Evolutionary conservation across 2,888 invertebrate genomes (phyloP).

Genomic region (Aspidiotus rigidus): DNA sequence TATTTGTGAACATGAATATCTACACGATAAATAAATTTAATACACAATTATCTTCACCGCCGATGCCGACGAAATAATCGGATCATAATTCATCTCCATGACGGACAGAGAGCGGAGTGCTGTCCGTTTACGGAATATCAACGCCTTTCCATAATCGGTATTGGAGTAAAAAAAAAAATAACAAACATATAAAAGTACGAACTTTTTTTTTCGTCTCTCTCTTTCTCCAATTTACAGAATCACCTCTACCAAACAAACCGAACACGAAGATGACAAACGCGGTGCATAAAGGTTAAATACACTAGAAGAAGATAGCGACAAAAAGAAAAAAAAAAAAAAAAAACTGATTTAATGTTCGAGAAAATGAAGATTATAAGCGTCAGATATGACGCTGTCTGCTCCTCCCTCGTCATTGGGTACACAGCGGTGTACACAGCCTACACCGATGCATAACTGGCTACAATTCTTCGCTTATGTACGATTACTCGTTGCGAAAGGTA

Average conservation of each 20-base stretch:
- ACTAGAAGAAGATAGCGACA: background rate
- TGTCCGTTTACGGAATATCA: slow-evolving; percentile 14
- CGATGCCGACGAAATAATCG: slow-evolving; percentile 11
- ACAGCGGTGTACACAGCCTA: background rate
- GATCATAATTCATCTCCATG: slow-evolving; percentile 12
- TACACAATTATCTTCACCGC: slow-evolving; percentile 3
- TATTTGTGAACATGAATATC: background rate
- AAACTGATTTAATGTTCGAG: background rate
- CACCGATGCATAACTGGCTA: background rate
- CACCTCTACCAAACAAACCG: background rate
- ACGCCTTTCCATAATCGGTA: slow-evolving; percentile 13
- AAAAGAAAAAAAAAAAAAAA: background rate
- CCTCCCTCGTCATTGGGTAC: background rate
- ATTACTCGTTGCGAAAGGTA: slow-evolving; percentile 5
- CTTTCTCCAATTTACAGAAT: slow-evolving; percentile 1
- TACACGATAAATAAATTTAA: background rate
- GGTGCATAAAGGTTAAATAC: slow-evolving; percentile 2
- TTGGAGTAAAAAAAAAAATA: slow-evolving; percentile 1
- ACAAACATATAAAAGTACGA: background rate
- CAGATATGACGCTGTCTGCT: slow-evolving; percentile 18
- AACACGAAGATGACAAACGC: slow-evolving; percentile 10
- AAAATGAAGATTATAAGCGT: slow-evolving; percentile 10
- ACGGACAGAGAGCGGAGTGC: background rate
- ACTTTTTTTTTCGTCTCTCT: background rate
- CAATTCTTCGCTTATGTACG: background rate